Conservation (phyloP, 92 coral and sea anemone species). For the Zoanthus sociatus region DNA sequence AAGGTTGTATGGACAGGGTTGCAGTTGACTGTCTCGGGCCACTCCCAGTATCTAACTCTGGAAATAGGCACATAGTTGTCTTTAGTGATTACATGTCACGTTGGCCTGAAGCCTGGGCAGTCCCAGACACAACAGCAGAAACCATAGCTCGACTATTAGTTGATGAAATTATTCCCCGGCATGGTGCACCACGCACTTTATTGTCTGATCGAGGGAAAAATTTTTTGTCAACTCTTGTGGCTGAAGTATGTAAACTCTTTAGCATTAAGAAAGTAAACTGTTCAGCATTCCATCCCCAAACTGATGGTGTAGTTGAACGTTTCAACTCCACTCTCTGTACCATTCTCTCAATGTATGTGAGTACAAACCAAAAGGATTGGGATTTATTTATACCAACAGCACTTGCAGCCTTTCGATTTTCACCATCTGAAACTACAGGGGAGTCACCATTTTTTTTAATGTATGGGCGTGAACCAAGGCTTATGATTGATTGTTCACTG, state of each 20-base stretch:
- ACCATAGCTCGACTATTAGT: conserved; percentile 47
- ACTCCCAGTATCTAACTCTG: conserved; percentile 43
- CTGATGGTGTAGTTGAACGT: not conserved
- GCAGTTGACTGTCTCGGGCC: conserved; percentile 61
- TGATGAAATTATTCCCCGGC: conserved; percentile 50
- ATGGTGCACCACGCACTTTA: conserved; percentile 56
- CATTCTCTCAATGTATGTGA: conserved; percentile 58
- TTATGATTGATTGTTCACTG: conserved; percentile 32
- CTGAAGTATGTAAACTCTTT: conserved; percentile 51
- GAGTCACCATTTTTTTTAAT: conserved; percentile 11
- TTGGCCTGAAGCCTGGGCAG: conserved; percentile 68
- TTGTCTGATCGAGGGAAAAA: conserved; percentile 63
- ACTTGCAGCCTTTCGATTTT: no score
- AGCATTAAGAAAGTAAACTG: conserved; percentile 34
- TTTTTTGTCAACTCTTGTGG: conserved; percentile 40
- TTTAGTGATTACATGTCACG: conserved; percentile 65
- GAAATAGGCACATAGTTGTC: conserved; percentile 62
- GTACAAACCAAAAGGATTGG: not conserved
- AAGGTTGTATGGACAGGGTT: conserved; percentile 51
- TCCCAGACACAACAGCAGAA: conserved; percentile 48
- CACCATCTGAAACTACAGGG: not conserved
- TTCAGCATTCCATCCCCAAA: conserved; percentile 9
- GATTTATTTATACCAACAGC: not conserved
- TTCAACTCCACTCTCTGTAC: conserved; percentile 45
- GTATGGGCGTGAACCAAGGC: conserved; percentile 43